phyloP scores from a whole-genome alignment of 2,888 invertebrate species.

The Boloria euphrosyne region DNA sequence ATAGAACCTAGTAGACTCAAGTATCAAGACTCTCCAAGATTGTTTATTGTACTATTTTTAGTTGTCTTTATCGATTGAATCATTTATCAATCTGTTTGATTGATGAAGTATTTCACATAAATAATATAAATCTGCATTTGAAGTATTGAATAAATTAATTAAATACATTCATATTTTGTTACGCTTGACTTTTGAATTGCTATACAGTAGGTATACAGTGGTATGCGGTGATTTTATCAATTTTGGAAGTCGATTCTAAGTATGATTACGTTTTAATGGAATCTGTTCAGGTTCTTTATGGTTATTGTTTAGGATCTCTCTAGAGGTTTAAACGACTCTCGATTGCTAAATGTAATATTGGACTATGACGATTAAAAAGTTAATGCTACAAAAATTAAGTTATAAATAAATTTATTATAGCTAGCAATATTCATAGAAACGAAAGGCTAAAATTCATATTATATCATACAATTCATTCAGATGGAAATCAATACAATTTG shows the following conservation, averaged over 20 bases:
- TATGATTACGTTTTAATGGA: neutral
- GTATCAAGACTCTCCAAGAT: slow-evolving; percentile 22
- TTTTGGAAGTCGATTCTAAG: slow-evolving; percentile 13
- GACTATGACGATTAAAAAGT: too few species aligned
- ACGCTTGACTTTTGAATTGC: slow-evolving; percentile 22
- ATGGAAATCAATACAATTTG: too few species aligned
- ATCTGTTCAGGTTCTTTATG: neutral
- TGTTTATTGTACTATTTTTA: slow-evolving; percentile 31
- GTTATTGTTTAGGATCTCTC: neutral
- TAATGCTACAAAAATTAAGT: too few species aligned
- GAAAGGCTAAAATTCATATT: too few species aligned
- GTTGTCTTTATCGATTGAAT: slow-evolving; percentile 29
- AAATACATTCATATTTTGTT: slow-evolving; percentile 20
- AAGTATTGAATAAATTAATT: slow-evolving; percentile 32
- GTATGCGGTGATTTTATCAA: slow-evolving; percentile 17
- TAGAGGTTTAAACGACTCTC: neutral
- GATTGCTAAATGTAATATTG: too few species aligned
- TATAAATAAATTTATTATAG: too few species aligned
- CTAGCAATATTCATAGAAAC: too few species aligned
- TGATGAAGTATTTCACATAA: slow-evolving; percentile 34
- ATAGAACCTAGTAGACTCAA: slow-evolving; percentile 10
- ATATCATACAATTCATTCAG: too few species aligned
- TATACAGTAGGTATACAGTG: neutral
- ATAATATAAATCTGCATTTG: slow-evolving; percentile 29
- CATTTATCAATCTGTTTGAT: slow-evolving; percentile 34